A percentile compares a stretch with the other conserved stretches of the same genome.
Conservation (phyloP, 2,888 invertebrate genomes). For the Hydrotaea cyrtoneurina region DNA sequence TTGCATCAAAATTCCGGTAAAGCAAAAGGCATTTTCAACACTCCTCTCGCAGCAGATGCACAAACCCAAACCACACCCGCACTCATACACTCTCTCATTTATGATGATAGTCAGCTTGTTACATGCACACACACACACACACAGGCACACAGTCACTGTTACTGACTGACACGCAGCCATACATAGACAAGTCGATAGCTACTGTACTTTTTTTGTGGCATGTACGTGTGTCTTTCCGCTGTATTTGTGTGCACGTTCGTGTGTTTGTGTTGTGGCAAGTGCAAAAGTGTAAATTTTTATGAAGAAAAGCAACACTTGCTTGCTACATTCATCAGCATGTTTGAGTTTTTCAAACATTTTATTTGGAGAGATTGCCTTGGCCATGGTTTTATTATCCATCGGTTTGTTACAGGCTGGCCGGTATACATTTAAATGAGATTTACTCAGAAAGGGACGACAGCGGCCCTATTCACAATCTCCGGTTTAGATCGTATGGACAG, state of each 20-base stretch:
- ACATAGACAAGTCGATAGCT: neutral
- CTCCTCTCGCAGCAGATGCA: conserved; percentile 17
- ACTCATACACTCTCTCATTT: neutral
- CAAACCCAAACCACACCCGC: neutral
- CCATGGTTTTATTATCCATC: neutral
- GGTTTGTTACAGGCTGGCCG: neutral
- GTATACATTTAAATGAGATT: too few relatives aligned
- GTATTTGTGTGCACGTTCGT: neutral
- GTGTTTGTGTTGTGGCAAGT: conserved; percentile 12
- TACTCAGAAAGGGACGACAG: too few relatives aligned
- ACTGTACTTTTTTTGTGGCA: neutral
- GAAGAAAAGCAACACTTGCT: conserved; percentile 56
- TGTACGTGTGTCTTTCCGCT: neutral
- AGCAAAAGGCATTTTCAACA: conserved; percentile 41
- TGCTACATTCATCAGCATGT: conserved; percentile 30
- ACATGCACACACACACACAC: neutral
- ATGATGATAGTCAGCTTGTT: conserved; percentile 11
- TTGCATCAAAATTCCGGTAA: conserved; percentile 53
- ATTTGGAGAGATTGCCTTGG: neutral
- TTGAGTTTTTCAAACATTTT: neutral
- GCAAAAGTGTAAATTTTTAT: conserved; percentile 56
- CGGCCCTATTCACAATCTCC: too few relatives aligned
- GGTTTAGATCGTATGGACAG: too few relatives aligned
- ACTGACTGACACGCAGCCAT: neutral
- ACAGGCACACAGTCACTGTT: too few relatives aligned